A percentile compares a stretch with the other conserved stretches of the same genome.
Evolutionary conservation across 2,113 vertebrate species (phyloP).

Genomic region (Crotalus viridis): DNA sequence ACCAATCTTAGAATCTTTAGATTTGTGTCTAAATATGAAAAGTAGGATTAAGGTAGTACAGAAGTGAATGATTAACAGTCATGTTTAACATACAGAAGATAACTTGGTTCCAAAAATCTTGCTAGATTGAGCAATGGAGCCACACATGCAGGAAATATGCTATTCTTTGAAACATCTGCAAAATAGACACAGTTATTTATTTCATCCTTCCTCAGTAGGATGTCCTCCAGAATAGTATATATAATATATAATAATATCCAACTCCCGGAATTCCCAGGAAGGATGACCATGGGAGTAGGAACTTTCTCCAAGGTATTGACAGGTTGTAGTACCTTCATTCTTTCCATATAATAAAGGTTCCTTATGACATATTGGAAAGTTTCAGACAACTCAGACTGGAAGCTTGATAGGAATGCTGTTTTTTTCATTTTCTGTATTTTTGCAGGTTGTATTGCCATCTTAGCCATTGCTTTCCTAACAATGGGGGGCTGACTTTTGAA

Average conservation of each 20-base stretch:
- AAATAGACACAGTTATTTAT: not conserved
- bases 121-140: not conserved
- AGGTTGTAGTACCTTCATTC: not conserved
- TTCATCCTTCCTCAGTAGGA: not conserved
- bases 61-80: too few species aligned
- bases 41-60: not conserved
- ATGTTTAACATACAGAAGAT: too few species aligned
- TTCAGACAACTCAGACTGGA: not conserved
- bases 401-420: not conserved
- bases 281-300: not conserved
- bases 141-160: not conserved
- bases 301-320: not conserved
- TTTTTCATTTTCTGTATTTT: not conserved
- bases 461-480: not conserved
- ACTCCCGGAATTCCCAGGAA: not conserved
- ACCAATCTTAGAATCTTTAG: too few species aligned
- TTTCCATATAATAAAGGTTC: not conserved
- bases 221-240: not conserved
- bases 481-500: not conserved
- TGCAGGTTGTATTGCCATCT: not conserved
- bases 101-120: too few species aligned
- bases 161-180: not conserved
- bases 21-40: not conserved
- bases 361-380: not conserved
- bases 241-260: too few species aligned